Conservation (phyloP, 2,888 invertebrate genomes). For the Phengaris arion region DNA sequence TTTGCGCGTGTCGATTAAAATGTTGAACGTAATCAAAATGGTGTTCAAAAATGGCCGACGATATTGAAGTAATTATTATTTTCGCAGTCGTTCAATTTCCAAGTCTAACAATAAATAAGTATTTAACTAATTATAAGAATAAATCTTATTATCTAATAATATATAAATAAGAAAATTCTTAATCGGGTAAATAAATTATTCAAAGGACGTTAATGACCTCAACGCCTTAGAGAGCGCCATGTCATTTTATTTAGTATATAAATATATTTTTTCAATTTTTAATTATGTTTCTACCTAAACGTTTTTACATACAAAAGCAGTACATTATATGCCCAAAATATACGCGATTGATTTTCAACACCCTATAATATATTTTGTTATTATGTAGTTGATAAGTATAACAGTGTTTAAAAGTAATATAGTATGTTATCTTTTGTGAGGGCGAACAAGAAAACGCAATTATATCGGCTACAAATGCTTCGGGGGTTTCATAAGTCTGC, state of each 20-base stretch:
- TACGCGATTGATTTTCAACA: too few relatives aligned
- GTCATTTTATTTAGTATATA: too few relatives aligned
- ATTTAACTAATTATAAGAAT: too few relatives aligned
- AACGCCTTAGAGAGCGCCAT: too few relatives aligned
- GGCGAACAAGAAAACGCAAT: conserved; percentile 39
- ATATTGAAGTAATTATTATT: not conserved
- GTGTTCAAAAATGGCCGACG: conserved; percentile 37
- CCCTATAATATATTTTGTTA: not conserved
- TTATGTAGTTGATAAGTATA: not conserved
- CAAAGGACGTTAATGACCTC: too few relatives aligned
- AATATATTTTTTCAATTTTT: too few relatives aligned
- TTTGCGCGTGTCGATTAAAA: conserved; percentile 62
- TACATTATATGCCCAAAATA: too few relatives aligned
- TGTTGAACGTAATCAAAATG: conserved; percentile 57
- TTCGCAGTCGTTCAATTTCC: not conserved
- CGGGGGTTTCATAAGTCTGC: conserved; percentile 45
- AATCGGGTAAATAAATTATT: too few relatives aligned
- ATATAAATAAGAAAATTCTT: too few relatives aligned
- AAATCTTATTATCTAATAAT: too few relatives aligned
- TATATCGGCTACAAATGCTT: conserved; percentile 37
- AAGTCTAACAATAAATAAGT: not conserved
- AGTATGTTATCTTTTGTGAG: conserved; percentile 26
- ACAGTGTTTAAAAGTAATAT: not conserved
- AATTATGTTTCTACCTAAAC: too few relatives aligned
- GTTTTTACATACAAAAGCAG: too few relatives aligned